Percentiles rank a stretch among this genome's conserved stretches.
Conservation (phyloP, 2,797 vertebrate genomes). For the Falco naumanni region DNA sequence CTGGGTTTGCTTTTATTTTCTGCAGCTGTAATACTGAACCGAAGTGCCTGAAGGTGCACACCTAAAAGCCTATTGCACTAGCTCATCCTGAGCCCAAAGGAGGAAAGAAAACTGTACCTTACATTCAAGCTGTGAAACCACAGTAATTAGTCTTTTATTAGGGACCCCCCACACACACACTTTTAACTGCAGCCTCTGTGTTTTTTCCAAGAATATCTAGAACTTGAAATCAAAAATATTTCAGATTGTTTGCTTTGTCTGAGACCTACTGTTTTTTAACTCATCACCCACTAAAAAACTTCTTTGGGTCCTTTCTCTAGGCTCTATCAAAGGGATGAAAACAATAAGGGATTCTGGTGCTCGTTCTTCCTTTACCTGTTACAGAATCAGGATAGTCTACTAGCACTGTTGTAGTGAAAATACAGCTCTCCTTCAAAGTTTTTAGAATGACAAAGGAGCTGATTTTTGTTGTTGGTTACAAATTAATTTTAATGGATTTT, state of each 20-base stretch:
- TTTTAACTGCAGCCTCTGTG: not conserved
- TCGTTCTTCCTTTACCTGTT: not conserved
- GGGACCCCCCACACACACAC: not conserved
- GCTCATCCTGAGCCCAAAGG: not conserved
- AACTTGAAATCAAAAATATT: not conserved
- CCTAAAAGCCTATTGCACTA: not conserved
- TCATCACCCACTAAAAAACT: not conserved
- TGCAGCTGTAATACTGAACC: not conserved
- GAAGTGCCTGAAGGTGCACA: not conserved
- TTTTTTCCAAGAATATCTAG: not conserved
- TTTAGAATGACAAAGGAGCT: not conserved
- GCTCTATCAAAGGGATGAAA: not conserved
- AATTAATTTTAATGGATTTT: conserved; percentile 44
- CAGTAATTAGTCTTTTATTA: not conserved
- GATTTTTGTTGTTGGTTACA: not conserved
- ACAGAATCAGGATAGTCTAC: not conserved
- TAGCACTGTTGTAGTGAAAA: conserved; percentile 19
- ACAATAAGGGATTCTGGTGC: not conserved
- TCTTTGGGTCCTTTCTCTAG: not conserved
- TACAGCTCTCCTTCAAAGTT: not conserved
- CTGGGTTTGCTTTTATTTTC: not conserved
- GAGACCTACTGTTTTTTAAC: not conserved
- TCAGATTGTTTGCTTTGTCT: not conserved
- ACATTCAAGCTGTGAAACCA: not conserved
- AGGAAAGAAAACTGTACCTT: not conserved